Percentiles rank a stretch among this genome's conserved stretches.
phyloP scores from a whole-genome alignment of 2,797 vertebrate genomes.

The Poliocrania exsul region DNA sequence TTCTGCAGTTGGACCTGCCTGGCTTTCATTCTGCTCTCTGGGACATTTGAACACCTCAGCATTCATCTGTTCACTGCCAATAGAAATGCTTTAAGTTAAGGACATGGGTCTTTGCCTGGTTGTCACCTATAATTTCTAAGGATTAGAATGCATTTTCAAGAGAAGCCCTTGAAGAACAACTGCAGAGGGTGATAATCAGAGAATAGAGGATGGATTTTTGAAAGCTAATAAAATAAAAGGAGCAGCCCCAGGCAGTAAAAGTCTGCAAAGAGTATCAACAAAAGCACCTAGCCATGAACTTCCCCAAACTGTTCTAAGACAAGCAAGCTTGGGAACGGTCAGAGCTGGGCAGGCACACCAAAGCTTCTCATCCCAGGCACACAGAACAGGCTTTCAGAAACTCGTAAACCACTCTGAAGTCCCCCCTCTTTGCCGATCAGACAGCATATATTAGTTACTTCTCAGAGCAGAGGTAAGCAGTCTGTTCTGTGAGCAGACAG shows the following conservation, averaged over 20 bases:
- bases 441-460: neutral
- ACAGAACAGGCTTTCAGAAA: neutral
- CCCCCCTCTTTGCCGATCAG: neutral
- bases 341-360: neutral
- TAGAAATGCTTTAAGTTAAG: neutral
- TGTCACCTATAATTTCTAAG: neutral
- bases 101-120: neutral
- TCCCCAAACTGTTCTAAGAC: neutral
- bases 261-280: neutral
- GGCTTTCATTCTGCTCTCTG: neutral
- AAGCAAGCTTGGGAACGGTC: neutral
- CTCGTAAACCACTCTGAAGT: neutral
- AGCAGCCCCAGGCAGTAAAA: neutral
- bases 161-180: neutral
- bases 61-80: neutral
- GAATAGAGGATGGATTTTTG: neutral
- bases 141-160: neutral
- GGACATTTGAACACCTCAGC: neutral
- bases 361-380: neutral
- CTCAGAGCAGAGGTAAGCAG: neutral
- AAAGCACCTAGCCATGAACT: neutral
- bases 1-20: accelerated
- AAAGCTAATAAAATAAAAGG: neutral
- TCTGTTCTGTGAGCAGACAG: neutral
- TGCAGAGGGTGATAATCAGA: neutral